A percentile compares a stretch with the other conserved stretches of the same genome.
phyloP scores from a whole-genome alignment of 2,797 vertebrate genomes.

The Acrossocheilus fasciatus region DNA sequence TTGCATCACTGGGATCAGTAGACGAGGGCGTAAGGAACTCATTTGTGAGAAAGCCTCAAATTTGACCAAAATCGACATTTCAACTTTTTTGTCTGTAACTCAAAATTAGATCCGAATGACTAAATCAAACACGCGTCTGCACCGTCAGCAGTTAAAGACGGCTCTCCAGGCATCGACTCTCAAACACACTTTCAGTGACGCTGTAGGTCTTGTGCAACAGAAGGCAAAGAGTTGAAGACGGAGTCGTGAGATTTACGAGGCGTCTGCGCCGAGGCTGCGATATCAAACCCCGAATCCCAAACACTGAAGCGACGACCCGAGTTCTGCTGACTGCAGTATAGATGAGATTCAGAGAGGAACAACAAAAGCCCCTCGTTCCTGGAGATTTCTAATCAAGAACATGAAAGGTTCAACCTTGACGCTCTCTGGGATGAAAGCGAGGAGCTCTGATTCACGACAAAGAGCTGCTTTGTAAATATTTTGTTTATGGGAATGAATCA shows the following conservation, averaged over 20 bases:
- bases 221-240: not conserved
- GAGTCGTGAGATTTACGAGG: constrained; percentile 37
- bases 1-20: no score
- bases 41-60: no score
- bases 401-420: constrained; percentile 3
- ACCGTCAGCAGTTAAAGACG: not conserved
- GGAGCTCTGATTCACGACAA: constrained; percentile 4
- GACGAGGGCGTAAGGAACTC: no score
- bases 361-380: not conserved
- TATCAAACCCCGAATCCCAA: constrained; percentile 33
- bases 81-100: no score
- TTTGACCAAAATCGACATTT: no score
- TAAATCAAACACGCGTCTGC: not conserved
- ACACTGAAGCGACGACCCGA: constrained; percentile 10
- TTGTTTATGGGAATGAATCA: constrained; percentile 46
- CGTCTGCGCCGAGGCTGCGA: not conserved
- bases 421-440: not conserved
- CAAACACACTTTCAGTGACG: not conserved
- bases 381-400: constrained; percentile 9
- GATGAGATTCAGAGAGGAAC: not conserved
- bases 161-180: not conserved
- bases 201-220: not conserved
- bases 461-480: constrained; percentile 44
- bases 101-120: not conserved
- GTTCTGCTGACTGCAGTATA: not conserved